Evolutionary conservation across 2,113 vertebrate genomes (phyloP).

Genomic region (Bubalus kerabau): DNA sequence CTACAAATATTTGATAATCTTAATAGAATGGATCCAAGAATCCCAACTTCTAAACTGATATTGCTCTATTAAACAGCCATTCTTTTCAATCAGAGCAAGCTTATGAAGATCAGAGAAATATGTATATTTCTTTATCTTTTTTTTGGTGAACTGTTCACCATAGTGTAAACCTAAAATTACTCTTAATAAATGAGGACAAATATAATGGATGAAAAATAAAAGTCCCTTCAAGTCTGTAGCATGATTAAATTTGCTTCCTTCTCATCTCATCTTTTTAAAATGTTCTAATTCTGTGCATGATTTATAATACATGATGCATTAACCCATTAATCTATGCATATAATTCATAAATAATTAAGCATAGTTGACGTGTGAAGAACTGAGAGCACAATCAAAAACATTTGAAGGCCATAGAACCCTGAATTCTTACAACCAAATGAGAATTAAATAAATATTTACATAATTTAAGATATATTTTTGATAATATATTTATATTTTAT

Average conservation of each 20-base stretch:
- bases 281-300: background rate
- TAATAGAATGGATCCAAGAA: background rate
- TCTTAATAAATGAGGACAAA: background rate
- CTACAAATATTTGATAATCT: background rate
- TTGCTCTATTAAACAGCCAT: background rate
- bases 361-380: background rate
- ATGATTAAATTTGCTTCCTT: background rate
- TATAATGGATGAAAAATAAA: background rate
- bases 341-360: background rate
- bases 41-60: background rate
- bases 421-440: background rate
- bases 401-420: background rate
- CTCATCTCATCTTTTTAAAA: background rate
- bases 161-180: background rate
- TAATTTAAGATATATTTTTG: background rate
- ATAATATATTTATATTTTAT: background rate
- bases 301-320: background rate
- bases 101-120: background rate
- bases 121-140: background rate
- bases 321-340: background rate
- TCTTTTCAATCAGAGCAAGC: background rate
- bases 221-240: background rate
- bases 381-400: background rate
- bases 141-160: background rate
- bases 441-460: background rate